phyloP scores from a whole-genome alignment of 2,797 vertebrate genomes.

The Aldrovandia affinis region DNA sequence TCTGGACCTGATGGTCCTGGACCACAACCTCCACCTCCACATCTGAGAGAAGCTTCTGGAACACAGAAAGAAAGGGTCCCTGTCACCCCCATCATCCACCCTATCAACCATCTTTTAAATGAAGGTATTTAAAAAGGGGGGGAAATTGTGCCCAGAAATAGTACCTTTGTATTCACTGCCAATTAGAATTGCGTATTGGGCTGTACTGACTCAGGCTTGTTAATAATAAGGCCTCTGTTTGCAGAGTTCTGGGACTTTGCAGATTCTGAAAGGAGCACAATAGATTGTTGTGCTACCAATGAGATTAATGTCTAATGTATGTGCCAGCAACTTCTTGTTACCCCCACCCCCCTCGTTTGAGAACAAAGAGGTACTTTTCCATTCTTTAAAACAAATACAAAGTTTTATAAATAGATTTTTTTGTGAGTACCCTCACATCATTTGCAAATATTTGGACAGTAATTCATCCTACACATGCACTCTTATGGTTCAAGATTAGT shows the following conservation, averaged over 20 bases:
- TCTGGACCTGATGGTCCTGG: constrained; percentile 82
- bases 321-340: constrained; percentile 12
- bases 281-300: constrained; percentile 67
- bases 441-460: not conserved
- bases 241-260: constrained; percentile 62
- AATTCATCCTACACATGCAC: not conserved
- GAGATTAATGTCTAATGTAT: constrained; percentile 51
- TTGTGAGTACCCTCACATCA: not conserved
- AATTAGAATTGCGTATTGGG: constrained; percentile 56
- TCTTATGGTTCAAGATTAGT: constrained; percentile 1
- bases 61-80: constrained; percentile 18
- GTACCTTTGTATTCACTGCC: constrained; percentile 63
- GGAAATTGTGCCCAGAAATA: constrained; percentile 69
- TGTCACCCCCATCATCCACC: constrained; percentile 41
- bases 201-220: constrained; percentile 54
- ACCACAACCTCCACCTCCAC: constrained; percentile 88
- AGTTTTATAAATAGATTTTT: not conserved
- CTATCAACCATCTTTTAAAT: constrained; percentile 36
- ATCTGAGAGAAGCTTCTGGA: constrained; percentile 90
- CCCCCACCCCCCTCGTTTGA: constrained; percentile 21
- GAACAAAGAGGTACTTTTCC: constrained; percentile 34
- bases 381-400: constrained; percentile 27
- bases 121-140: constrained; percentile 49
- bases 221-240: constrained; percentile 74
- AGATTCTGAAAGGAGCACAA: constrained; percentile 68